Conservation (phyloP, 2,797 vertebrate species). For the Anabacerthia variegaticeps region DNA sequence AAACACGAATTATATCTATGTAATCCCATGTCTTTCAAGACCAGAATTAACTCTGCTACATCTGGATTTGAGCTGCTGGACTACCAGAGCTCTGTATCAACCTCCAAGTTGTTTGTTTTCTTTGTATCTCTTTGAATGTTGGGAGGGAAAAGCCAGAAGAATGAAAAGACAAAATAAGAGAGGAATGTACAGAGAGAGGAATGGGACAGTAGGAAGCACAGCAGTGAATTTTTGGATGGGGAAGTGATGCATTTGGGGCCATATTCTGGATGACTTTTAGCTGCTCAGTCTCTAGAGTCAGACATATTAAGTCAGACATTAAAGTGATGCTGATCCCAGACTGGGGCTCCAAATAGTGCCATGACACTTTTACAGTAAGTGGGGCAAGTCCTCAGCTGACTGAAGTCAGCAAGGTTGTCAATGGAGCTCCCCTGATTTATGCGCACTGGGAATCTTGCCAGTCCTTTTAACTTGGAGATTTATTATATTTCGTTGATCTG, state of each 20-base stretch:
- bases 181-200: background rate
- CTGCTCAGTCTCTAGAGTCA: background rate
- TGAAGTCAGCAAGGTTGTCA: slow-evolving; percentile 5
- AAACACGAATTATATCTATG: background rate
- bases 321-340: slow-evolving; percentile 1
- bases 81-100: background rate
- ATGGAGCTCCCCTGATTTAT: slow-evolving; percentile 39
- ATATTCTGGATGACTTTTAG: background rate
- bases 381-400: slow-evolving; percentile 41
- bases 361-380: background rate
- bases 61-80: background rate
- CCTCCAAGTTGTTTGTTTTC: background rate
- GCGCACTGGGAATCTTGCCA: slow-evolving; percentile 42
- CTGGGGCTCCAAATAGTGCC: background rate
- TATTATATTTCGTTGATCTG: slow-evolving; percentile 26
- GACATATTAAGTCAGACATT: background rate
- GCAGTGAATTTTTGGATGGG: background rate
- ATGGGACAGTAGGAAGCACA: background rate
- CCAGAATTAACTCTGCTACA: background rate
- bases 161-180: background rate
- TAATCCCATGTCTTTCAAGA: background rate
- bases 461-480: slow-evolving; percentile 58
- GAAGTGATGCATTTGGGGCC: background rate
- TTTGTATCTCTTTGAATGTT: background rate
- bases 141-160: background rate